These are phyloP conservation scores for Musca vetustissima DNA, from an alignment of 1,140 invertebrate species.

Conservation along the genomic window DNA sequence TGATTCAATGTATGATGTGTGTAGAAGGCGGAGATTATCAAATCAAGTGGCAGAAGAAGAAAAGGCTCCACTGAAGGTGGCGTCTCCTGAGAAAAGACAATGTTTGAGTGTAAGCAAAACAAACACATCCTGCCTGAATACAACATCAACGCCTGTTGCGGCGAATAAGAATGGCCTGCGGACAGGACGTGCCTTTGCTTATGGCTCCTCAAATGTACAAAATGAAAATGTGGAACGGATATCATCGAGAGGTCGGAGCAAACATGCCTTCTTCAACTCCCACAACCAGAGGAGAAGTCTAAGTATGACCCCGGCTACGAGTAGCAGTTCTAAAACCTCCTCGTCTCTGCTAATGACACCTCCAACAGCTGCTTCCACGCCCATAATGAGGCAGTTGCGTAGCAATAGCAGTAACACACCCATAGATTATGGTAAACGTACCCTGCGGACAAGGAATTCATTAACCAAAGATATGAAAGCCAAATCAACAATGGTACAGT, in stretches of 20 bases:
- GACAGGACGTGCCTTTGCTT: no score
- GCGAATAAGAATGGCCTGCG: no score
- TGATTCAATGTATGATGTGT: no score
- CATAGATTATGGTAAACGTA: slow-evolving; percentile 42
- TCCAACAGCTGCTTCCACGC: slow-evolving; percentile 18
- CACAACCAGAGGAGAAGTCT: neutral
- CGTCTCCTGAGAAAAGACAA: no score
- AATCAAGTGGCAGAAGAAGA: no score
- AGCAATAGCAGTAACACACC: slow-evolving; percentile 38
- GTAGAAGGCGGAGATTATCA: no score
- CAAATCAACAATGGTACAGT: slow-evolving; percentile 14
- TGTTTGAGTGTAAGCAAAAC: no score
- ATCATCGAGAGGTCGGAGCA: neutral
- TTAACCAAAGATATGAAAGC: slow-evolving; percentile 32
- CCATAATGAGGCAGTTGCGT: slow-evolving; percentile 44
- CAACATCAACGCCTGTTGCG: neutral
- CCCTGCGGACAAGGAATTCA: slow-evolving; percentile 43
- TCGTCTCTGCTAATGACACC: neutral
- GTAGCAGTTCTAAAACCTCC: neutral
- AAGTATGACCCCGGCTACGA: neutral
- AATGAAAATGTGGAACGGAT: slow-evolving; percentile 14
- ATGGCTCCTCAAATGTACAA: neutral
- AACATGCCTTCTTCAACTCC: neutral
- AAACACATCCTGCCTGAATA: no score
- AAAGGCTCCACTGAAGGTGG: no score